A percentile compares a stretch with the other conserved stretches of the same genome.
Evolutionary conservation across 2,113 vertebrate genomes (phyloP).

Genomic region (Pomatorhinus ruficollis): DNA sequence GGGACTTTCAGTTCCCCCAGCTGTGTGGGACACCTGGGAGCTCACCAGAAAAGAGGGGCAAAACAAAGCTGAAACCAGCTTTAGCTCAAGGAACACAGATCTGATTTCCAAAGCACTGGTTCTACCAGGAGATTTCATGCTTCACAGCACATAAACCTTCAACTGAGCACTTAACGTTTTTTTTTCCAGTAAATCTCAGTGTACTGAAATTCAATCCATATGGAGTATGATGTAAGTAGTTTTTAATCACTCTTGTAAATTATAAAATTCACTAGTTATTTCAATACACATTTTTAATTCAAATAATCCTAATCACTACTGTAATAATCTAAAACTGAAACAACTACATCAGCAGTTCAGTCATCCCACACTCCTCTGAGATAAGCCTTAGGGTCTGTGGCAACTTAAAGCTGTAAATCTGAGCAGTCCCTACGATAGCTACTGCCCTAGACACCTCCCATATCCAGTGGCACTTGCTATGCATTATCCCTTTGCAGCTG

Average conservation of each 20-base stretch:
- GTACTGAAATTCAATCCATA: not conserved
- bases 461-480: not conserved
- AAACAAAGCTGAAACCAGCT: not conserved
- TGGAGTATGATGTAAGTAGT: rapidly evolving
- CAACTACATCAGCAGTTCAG: not conserved
- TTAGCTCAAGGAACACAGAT: not conserved
- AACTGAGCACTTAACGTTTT: not conserved
- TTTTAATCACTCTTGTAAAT: not conserved
- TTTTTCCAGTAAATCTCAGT: not conserved
- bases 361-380: not conserved
- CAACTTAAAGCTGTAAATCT: rapidly evolving
- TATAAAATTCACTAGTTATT: not conserved
- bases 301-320: not conserved
- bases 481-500: not conserved
- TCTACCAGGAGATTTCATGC: not conserved
- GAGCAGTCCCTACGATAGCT: rapidly evolving
- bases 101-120: not conserved
- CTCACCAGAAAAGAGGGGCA: not conserved
- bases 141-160: not conserved
- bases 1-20: not conserved
- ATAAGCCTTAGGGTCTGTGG: not conserved
- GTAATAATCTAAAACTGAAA: not conserved
- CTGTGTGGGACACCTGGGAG: not conserved
- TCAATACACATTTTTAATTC: not conserved
- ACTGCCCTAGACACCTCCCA: not conserved